Percentiles rank a stretch among this genome's conserved stretches.
Evolutionary conservation across 2,113 vertebrate genomes (phyloP).

Genomic region (Telmatochromis brichardi): DNA sequence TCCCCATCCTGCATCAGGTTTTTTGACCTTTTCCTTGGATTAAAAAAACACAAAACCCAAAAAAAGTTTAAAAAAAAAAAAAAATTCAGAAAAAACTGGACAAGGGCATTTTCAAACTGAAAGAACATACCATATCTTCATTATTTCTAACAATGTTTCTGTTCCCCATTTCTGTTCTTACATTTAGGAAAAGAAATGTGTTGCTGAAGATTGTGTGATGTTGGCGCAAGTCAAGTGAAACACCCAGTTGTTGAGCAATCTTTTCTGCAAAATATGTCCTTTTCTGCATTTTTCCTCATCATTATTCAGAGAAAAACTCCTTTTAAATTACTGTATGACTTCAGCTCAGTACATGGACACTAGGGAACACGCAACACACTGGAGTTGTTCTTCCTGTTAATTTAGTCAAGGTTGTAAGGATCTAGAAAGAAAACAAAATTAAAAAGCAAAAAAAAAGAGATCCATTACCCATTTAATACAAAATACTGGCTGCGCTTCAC

Average conservation of each 20-base stretch:
- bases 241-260: background rate
- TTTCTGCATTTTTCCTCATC: conserved; percentile 71
- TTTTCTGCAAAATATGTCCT: background rate
- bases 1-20: background rate
- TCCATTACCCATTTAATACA: background rate
- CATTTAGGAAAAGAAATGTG: background rate
- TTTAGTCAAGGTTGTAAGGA: conserved; percentile 87
- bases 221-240: background rate
- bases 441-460: background rate
- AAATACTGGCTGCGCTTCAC: background rate
- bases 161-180: background rate
- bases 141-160: background rate
- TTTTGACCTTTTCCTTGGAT: background rate
- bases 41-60: background rate
- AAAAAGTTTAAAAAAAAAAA: rapidly evolving
- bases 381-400: conserved; percentile 84
- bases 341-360: conserved; percentile 79
- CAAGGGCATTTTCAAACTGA: background rate
- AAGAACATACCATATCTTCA: background rate
- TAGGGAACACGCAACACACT: conserved; percentile 85
- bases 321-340: conserved; percentile 76
- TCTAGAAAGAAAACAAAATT: conserved; percentile 97
- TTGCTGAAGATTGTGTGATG: background rate
- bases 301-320: conserved; percentile 79
- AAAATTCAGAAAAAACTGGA: background rate